phyloP scores from a whole-genome alignment of 2,797 vertebrate genomes.

The Rhinichthys osculus region DNA sequence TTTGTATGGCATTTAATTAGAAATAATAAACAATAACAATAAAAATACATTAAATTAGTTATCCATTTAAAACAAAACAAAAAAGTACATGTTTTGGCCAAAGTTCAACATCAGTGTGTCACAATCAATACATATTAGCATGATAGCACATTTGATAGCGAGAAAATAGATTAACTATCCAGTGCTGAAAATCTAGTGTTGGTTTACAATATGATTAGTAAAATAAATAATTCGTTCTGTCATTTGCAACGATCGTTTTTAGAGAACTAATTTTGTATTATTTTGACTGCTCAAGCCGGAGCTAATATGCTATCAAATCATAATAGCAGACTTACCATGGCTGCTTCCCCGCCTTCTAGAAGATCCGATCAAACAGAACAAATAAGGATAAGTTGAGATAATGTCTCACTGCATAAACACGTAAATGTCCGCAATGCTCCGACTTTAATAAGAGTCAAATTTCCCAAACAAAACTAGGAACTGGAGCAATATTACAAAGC shows the following conservation, averaged over 20 bases:
- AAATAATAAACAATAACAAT: background rate
- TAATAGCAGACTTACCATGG: conserved; percentile 34
- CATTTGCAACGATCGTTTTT: background rate
- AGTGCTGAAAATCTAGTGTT: background rate
- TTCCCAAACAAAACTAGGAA: background rate
- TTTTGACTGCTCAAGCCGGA: background rate
- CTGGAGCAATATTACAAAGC: background rate
- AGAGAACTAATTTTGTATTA: background rate
- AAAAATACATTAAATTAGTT: background rate
- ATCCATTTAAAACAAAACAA: background rate
- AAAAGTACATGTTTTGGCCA: background rate
- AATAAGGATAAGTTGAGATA: background rate
- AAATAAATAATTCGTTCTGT: background rate
- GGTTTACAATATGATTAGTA: background rate
- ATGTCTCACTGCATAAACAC: background rate
- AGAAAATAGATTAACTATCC: background rate
- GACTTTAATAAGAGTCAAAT: background rate
- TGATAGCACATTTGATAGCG: background rate
- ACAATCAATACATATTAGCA: background rate
- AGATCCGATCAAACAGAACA: background rate
- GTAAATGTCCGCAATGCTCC: background rate
- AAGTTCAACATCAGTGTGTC: background rate
- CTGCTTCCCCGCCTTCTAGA: conserved; percentile 11
- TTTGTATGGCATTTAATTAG: background rate
- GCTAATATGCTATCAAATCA: conserved; percentile 23